These are phyloP conservation scores for Plutella xylostella DNA, from an alignment of 2,888 invertebrate species.

Conservation along the genomic window DNA sequence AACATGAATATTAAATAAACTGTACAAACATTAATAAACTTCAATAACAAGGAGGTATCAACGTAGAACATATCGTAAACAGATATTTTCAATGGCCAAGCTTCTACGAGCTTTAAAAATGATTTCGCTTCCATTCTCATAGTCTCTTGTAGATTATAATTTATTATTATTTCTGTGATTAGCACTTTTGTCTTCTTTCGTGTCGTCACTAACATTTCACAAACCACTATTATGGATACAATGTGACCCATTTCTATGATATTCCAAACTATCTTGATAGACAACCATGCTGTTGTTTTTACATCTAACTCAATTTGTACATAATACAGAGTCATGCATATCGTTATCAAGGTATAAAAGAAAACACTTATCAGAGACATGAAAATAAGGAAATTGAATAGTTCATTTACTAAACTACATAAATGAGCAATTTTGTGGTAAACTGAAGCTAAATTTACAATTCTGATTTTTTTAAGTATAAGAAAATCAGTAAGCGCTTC, in stretches of 20 bases:
- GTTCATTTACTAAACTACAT: too few relatives aligned
- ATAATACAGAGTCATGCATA: too few relatives aligned
- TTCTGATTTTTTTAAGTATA: too few relatives aligned
- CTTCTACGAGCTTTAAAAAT: conserved; percentile 14
- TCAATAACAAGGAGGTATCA: conserved; percentile 43
- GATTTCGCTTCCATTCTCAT: conserved; percentile 14
- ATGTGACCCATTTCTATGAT: conserved; percentile 7
- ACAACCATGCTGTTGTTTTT: too few relatives aligned
- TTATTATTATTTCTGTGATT: conserved; percentile 15
- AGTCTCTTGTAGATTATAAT: conserved; percentile 11
- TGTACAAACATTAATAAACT: conserved; percentile 46
- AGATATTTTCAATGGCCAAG: conserved; percentile 24
- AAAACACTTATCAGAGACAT: too few relatives aligned
- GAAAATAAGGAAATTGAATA: too few relatives aligned
- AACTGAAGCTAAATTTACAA: too few relatives aligned
- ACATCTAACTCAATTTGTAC: too few relatives aligned
- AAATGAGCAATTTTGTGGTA: too few relatives aligned
- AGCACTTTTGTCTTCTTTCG: conserved; percentile 12
- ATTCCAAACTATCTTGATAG: conserved; percentile 12
- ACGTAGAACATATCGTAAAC: conserved; percentile 46
- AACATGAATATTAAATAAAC: conserved; percentile 49
- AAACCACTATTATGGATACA: conserved; percentile 9
- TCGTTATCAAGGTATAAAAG: too few relatives aligned
- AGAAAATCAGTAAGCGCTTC: too few relatives aligned
- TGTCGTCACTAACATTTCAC: conserved; percentile 9